phyloP scores from a whole-genome alignment of 2,888 invertebrate genomes.

The Hedychridium roseum region DNA sequence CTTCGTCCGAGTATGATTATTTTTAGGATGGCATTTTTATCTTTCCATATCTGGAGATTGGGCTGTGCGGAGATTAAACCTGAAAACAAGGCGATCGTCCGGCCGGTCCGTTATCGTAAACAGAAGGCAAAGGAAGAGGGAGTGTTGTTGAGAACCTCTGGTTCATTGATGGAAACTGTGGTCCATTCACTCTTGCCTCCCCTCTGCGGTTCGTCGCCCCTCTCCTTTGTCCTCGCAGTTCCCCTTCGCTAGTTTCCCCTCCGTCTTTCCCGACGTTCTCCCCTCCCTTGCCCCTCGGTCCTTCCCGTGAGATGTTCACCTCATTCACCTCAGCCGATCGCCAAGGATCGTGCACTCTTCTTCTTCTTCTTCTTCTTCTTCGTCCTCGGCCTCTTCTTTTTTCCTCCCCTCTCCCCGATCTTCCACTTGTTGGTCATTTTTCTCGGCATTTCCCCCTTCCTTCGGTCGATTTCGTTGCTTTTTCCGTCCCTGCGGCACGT shows the following conservation, averaged over 20 bases:
- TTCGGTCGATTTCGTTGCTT: conserved; percentile 6
- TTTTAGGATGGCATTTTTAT: too few relatives aligned
- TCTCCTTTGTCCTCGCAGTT: conserved; percentile 23
- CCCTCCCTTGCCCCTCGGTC: conserved; percentile 12
- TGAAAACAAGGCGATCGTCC: too few relatives aligned
- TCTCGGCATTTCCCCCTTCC: conserved; percentile 14
- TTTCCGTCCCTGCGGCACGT: too few relatives aligned
- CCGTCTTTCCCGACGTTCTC: conserved; percentile 1
- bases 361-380: neutral
- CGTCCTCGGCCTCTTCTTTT: conserved; percentile 18
- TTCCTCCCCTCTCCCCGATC: conserved; percentile 12
- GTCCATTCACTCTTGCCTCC: conserved; percentile 45
- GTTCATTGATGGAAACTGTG: conserved; percentile 60
- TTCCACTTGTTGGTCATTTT: conserved; percentile 10
- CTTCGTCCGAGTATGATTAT: too few relatives aligned
- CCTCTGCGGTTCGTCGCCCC: conserved; percentile 40
- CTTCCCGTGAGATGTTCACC: conserved; percentile 13
- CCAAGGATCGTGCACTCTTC: too few relatives aligned
- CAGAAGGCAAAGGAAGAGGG: conserved; percentile 17
- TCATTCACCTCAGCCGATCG: conserved; percentile 34
- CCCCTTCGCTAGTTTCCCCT: conserved; percentile 1
- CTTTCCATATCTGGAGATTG: too few relatives aligned
- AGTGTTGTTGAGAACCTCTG: conserved; percentile 51
- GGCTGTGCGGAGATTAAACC: too few relatives aligned
- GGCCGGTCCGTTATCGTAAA: too few relatives aligned